Conservation (phyloP, 2,797 vertebrate genomes). For the Loris lydekkerianus region DNA sequence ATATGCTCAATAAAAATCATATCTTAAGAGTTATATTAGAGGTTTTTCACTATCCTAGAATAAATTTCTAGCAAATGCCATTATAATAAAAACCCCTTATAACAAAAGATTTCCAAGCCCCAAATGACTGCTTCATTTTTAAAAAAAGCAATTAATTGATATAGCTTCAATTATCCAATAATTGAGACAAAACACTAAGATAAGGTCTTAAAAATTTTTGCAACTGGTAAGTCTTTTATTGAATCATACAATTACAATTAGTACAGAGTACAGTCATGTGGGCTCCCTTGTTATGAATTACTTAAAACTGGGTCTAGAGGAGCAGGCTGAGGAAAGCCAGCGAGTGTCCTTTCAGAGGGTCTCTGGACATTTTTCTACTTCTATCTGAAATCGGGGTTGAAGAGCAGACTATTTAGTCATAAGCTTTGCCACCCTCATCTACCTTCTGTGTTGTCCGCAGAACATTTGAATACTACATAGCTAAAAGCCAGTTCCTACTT, state of each 20-base stretch:
- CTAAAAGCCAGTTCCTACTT: neutral
- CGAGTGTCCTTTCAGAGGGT: neutral
- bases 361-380: neutral
- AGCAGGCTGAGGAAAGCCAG: neutral
- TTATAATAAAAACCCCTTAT: constrained; percentile 35
- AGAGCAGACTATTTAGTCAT: neutral
- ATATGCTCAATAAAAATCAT: constrained; percentile 32
- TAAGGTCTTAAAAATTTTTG: neutral
- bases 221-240: neutral
- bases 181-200: neutral
- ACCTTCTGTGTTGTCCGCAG: neutral
- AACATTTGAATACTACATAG: neutral
- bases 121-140: neutral
- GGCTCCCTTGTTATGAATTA: neutral
- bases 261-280: neutral
- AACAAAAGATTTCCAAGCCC: constrained; percentile 52
- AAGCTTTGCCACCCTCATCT: neutral
- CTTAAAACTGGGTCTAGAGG: neutral
- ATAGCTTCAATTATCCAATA: neutral
- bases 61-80: constrained; percentile 49
- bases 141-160: neutral
- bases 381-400: neutral
- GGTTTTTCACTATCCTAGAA: constrained; percentile 41
- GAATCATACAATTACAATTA: neutral
- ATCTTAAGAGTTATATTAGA: neutral